These are phyloP conservation scores for Nomada ferruginata DNA, from an alignment of 2,888 invertebrate species.

Conservation along the genomic window DNA sequence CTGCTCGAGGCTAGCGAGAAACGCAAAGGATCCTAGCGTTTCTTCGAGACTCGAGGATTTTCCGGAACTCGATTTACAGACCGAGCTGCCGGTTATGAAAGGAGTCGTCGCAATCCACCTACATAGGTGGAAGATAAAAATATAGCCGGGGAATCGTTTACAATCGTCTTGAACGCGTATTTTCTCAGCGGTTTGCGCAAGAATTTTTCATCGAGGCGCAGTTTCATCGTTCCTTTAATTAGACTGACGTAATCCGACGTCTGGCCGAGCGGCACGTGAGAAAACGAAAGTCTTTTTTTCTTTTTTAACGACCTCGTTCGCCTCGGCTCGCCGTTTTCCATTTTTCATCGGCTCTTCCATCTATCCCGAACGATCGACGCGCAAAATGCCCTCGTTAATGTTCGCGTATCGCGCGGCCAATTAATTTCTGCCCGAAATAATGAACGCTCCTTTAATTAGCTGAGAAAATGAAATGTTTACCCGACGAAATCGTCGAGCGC, in stretches of 20 bases:
- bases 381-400: slow-evolving; percentile 25
- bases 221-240: slow-evolving; percentile 62
- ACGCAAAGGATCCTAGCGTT: too few species aligned
- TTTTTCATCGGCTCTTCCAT: slow-evolving; percentile 24
- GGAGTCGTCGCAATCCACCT: slow-evolving; percentile 12
- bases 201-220: slow-evolving; percentile 57
- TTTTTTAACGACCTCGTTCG: slow-evolving; percentile 37
- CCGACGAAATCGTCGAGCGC: slow-evolving; percentile 23
- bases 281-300: slow-evolving; percentile 67
- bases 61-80: background rate
- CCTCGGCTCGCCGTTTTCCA: slow-evolving; percentile 40
- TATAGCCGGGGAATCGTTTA: slow-evolving; percentile 34
- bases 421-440: slow-evolving; percentile 53
- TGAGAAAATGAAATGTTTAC: slow-evolving; percentile 46
- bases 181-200: slow-evolving; percentile 62
- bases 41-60: background rate
- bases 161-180: slow-evolving; percentile 44
- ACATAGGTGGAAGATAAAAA: slow-evolving; percentile 30
- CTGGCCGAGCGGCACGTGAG: slow-evolving; percentile 59
- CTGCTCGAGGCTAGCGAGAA: background rate
- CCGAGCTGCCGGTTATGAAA: slow-evolving; percentile 24
- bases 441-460: slow-evolving; percentile 41
- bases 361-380: slow-evolving; percentile 15
- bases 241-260: slow-evolving; percentile 57
- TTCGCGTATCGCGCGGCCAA: slow-evolving; percentile 26